Base-by-base conservation (phyloP, 2,888 invertebrate genomes). In the Bombylius discolor region DNA sequence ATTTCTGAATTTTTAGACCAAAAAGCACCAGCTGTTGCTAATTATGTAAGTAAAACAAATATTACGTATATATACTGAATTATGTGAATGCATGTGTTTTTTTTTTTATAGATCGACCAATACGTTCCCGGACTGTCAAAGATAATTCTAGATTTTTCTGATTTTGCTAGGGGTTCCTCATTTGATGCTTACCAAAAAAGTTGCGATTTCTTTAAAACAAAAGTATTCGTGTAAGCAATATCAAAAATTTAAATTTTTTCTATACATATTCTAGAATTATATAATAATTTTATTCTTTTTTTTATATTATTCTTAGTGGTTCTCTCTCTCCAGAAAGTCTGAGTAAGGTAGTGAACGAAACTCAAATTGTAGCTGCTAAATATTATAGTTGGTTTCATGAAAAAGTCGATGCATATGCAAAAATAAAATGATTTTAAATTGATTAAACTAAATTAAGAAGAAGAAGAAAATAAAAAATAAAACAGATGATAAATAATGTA, bases 361-460 rank as follows among this genome's bases (percentile, higher is more conserved):
- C 87, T 14, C 80, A 82, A 63, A 73, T 77, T 62, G 82, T 81
- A 58, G 82, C 86, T 55, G 75, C 79, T 9, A 78, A 84, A 61
- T 87, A 84, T 66, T 85, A 83, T 68, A 80, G 82, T 66, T 86
- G 86, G 83, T 79, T 87, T 63, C 82, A 85, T 70, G 79, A 89
- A 74, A 86, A 93, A 78, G 83, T 88, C 45, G 83, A 87, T 70
- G 77, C 81, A 42, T 80, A 85, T 67, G 84, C 84, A 11, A 82
- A 84, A 74, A 81, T 83, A 72, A 82, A 84, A 67, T 84, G 81
- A 81, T 73, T 72, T 64, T 65, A 65, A 67, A 58, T 47, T 55
- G 12, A 49, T 42, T 50, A 56, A 52, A 23, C 23, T 36, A 34
- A 52, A 23, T 36, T 36, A 34, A n/a, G 31, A 34, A 14, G 32